A percentile compares a stretch with the other conserved stretches of the same genome.
Evolutionary conservation across 2,797 vertebrate genomes (phyloP).

Genomic region (Molossus alvarezi): DNA sequence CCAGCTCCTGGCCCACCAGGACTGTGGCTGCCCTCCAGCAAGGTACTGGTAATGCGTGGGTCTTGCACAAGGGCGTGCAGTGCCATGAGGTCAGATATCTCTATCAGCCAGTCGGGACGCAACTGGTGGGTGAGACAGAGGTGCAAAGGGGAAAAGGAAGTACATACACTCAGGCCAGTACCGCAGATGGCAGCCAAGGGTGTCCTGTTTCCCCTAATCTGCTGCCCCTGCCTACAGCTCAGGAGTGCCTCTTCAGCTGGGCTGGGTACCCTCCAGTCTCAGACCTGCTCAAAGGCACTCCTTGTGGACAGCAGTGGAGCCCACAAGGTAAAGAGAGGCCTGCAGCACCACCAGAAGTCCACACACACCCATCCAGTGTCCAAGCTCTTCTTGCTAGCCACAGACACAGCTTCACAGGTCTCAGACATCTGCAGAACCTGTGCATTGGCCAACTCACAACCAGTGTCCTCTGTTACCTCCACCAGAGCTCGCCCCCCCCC

Average conservation of each 20-base stretch:
- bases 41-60: neutral
- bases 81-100: conserved; percentile 89
- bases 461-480: conserved; percentile 86
- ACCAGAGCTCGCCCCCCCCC: conserved; percentile 70
- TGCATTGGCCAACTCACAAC: conserved; percentile 89
- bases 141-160: conserved; percentile 89
- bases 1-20: conserved; percentile 89
- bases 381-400: too few relatives aligned
- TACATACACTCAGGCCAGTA: conserved; percentile 88
- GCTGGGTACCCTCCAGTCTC: conserved; percentile 87
- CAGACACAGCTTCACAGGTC: too few relatives aligned
- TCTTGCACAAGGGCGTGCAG: neutral
- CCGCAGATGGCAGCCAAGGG: conserved; percentile 86
- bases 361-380: too few relatives aligned
- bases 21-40: conserved; percentile 84
- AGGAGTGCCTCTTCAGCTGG: conserved; percentile 27
- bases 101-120: conserved; percentile 88
- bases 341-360: too few relatives aligned
- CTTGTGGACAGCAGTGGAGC: conserved; percentile 87
- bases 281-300: conserved; percentile 87
- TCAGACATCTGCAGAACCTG: conserved; percentile 86
- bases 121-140: conserved; percentile 89
- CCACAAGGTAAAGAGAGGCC: conserved; percentile 75
- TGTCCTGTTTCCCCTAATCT: conserved; percentile 84
- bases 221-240: neutral